Evolutionary conservation across 2,888 invertebrate species (phyloP).

Genomic region (Eueremaeus valkanovi): DNA sequence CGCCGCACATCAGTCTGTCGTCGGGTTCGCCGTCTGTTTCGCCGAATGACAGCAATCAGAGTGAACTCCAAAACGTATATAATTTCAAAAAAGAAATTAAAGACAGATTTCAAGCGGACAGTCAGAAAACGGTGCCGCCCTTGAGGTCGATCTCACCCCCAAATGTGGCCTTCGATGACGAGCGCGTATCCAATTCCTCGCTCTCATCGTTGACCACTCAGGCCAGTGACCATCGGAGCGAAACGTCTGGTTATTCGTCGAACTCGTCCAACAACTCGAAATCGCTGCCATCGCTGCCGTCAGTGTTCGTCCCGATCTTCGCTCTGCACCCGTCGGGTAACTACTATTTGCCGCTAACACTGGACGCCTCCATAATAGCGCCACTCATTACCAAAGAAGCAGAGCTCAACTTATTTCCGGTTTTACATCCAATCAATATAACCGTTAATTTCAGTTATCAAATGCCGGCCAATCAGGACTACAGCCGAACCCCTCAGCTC

Average conservation of each 20-base stretch:
- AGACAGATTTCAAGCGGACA: conserved; percentile 66
- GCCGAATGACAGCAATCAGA: neutral
- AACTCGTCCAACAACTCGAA: conserved; percentile 26
- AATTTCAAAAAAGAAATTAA: conserved; percentile 94
- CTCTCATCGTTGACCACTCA: conserved; percentile 16
- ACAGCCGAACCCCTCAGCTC: conserved; percentile 63
- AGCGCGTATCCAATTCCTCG: neutral
- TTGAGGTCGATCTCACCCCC: conserved; percentile 28
- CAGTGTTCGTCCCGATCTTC: conserved; percentile 55
- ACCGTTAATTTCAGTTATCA: conserved; percentile 59
- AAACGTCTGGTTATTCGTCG: conserved; percentile 26
- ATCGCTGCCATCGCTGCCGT: conserved; percentile 15
- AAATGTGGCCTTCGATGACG: neutral
- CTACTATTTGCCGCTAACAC: conserved; percentile 79
- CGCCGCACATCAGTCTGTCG: neutral
- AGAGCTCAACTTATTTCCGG: conserved; percentile 51
- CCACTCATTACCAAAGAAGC: conserved; percentile 59
- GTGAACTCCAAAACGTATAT: conserved; percentile 56
- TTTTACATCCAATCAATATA: conserved; percentile 80
- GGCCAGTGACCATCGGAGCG: conserved; percentile 1
- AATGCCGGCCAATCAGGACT: neutral
- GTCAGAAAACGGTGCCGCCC: conserved; percentile 43
- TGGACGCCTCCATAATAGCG: conserved; percentile 64
- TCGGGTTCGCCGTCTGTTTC: conserved; percentile 5
- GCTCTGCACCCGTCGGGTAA: conserved; percentile 81